A percentile compares a stretch with the other conserved stretches of the same genome.
Evolutionary conservation across 2,113 vertebrate species (phyloP).

Genomic region (Lota lota): DNA sequence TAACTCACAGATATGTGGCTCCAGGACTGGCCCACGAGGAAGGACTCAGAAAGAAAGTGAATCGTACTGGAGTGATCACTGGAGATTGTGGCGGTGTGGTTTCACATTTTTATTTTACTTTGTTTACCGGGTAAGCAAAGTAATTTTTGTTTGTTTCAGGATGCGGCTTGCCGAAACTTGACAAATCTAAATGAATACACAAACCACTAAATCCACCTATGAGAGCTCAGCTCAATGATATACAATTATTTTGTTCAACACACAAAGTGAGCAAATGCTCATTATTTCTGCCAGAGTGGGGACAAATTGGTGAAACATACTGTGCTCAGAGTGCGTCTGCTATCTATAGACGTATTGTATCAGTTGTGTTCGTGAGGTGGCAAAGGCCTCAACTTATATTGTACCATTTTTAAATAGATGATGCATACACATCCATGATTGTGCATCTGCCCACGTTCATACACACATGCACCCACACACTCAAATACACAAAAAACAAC

Average conservation of each 20-base stretch:
- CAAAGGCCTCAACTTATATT: neutral
- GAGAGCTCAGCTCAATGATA: constrained; percentile 12
- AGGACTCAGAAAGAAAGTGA: no score
- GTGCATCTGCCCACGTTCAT: neutral
- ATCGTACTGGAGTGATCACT: no score
- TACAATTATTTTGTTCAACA: constrained; percentile 33
- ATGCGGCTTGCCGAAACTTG: constrained; percentile 20
- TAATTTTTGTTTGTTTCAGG: constrained; percentile 11
- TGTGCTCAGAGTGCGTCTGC: constrained; percentile 7
- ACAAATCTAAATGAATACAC: constrained; percentile 10
- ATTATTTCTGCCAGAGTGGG: constrained; percentile 32
- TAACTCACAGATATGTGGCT: no score
- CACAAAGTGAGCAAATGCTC: constrained; percentile 20
- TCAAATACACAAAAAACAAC: no score
- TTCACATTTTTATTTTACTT: no score
- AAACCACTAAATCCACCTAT: constrained; percentile 1
- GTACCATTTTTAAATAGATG: neutral
- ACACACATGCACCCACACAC: neutral
- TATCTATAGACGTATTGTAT: neutral
- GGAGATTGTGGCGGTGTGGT: no score
- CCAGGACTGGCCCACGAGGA: no score
- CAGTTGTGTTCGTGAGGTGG: constrained; percentile 4
- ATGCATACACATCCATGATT: no score
- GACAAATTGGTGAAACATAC: constrained; percentile 16
- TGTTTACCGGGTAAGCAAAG: no score